Percentiles rank a stretch among this genome's conserved stretches.
phyloP scores from a whole-genome alignment of 2,113 vertebrate species.

The Colius striatus region DNA sequence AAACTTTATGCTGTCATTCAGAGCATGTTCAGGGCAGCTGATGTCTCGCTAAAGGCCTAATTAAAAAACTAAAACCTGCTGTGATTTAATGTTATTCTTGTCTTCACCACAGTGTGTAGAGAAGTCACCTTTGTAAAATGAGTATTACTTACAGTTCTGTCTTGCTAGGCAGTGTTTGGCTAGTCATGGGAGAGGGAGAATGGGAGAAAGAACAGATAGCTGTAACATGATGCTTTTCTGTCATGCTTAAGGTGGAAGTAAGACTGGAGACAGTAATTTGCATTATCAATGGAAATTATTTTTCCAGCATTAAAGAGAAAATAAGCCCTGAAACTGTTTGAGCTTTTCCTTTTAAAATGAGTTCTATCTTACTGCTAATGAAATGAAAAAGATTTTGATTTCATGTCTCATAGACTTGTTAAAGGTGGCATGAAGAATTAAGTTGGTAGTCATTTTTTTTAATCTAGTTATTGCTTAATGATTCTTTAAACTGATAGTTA shows the following conservation, averaged over 20 bases:
- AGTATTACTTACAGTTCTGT: background rate
- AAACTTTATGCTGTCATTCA: background rate
- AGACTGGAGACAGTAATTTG: background rate
- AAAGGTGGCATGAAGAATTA: background rate
- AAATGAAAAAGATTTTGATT: background rate
- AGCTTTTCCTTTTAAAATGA: background rate
- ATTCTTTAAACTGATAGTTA: background rate
- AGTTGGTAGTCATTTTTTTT: background rate
- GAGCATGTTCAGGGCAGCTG: background rate
- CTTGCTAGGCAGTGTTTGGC: background rate
- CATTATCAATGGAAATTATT: background rate
- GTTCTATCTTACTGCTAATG: background rate
- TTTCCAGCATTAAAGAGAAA: background rate
- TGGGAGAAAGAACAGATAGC: background rate
- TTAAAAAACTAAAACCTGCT: background rate
- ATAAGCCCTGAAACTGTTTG: background rate
- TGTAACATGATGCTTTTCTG: background rate
- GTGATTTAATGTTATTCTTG: background rate
- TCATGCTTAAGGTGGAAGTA: background rate
- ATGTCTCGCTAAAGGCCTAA: background rate
- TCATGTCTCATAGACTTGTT: background rate
- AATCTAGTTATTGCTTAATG: conserved; percentile 27
- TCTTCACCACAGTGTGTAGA: background rate
- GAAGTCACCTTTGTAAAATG: background rate
- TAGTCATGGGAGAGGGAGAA: background rate